Evolutionary conservation across 2,113 vertebrate species (phyloP), one percentile per base, ranked within the genome.

Genomic region (Panthera uncia): DNA sequence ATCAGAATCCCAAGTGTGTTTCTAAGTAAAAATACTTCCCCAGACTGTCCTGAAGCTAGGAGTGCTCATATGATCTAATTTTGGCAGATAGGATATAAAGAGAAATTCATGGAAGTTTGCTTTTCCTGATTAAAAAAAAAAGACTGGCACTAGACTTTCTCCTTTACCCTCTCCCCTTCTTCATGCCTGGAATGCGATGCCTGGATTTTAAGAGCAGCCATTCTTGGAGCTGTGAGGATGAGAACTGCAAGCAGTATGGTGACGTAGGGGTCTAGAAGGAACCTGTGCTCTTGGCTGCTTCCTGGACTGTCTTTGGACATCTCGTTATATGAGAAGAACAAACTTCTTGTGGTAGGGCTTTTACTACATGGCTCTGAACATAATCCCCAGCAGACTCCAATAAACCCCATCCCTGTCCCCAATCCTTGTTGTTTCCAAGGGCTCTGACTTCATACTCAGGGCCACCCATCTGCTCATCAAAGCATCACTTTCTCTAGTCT

Each of bases 21-120:
- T 52, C 65, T 38, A 9, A 89, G 57, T 96, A 68, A 85, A 95
- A 81, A 33, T 27, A 55, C 27, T 57, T 92, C 45, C 15, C n/a
- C 50, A 74, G 76, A 52, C 18, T 41, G 2, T 86, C 90, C n/a
- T 71, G 36, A 74, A 89, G 48, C 33, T 57, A 57, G 31, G 4
- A 45, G 31, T 38, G 16, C 15, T 50, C 63, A 7, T 3, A 38
- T 25, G 48, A 76, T 78, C 33, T 41, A 33, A 29, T 48, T 92
- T 86, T 2, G 48, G 36, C 61, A 69, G 68, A 48, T 19, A 88
- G 33, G 31, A n/a, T 55, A 23, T 5, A 96, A 90, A 50, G 48
- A 92, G 78, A 73, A 76, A 80, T 88, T 91, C 38, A 78, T 33
- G 10, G 52, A 81, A 69, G 9, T 4, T 69, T 82, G 25, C 79